These are phyloP conservation scores for Caenorhabditis remanei DNA, from an alignment of 1,140 invertebrate genomes.

Conservation along the genomic window DNA sequence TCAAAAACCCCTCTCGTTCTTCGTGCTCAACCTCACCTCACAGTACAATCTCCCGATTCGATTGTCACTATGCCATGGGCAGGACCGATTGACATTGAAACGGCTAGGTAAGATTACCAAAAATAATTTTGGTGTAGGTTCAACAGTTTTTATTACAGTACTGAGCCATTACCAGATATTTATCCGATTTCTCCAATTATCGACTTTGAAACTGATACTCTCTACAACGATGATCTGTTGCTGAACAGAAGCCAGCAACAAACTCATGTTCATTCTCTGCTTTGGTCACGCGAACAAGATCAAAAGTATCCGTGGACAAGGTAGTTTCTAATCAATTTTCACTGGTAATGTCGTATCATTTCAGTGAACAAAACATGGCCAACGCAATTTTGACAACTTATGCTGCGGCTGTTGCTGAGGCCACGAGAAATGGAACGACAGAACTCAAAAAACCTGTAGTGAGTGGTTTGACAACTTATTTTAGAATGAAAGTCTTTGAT, in stretches of 20 bases:
- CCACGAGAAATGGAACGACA: conserved; percentile 44
- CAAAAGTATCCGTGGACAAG: conserved; percentile 77
- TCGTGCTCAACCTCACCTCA: conserved; percentile 72
- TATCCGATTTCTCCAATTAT: conserved; percentile 74
- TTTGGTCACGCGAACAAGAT: conserved; percentile 70
- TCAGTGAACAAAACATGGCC: conserved; percentile 75
- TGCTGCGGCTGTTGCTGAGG: conserved; percentile 74
- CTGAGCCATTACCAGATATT: conserved; percentile 68
- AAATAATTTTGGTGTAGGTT: neutral
- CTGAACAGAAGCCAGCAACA: conserved; percentile 1
- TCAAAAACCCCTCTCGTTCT: conserved; percentile 66
- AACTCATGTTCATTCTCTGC: conserved; percentile 64
- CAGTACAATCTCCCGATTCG: conserved; percentile 66
- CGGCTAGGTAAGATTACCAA: conserved; percentile 61
- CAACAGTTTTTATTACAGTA: conserved; percentile 25
- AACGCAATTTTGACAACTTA: conserved; percentile 74
- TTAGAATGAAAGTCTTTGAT: too few species aligned
- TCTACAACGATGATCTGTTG: conserved; percentile 70
- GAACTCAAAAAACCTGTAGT: conserved; percentile 40
- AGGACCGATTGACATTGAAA: conserved; percentile 62
- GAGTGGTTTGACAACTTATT: neutral
- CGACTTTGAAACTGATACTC: conserved; percentile 70
- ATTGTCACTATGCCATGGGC: conserved; percentile 65
- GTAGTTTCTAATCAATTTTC: conserved; percentile 60
- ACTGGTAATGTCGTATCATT: conserved; percentile 14